Conservation (phyloP, 2,113 vertebrate species). For the Python bivittatus region DNA sequence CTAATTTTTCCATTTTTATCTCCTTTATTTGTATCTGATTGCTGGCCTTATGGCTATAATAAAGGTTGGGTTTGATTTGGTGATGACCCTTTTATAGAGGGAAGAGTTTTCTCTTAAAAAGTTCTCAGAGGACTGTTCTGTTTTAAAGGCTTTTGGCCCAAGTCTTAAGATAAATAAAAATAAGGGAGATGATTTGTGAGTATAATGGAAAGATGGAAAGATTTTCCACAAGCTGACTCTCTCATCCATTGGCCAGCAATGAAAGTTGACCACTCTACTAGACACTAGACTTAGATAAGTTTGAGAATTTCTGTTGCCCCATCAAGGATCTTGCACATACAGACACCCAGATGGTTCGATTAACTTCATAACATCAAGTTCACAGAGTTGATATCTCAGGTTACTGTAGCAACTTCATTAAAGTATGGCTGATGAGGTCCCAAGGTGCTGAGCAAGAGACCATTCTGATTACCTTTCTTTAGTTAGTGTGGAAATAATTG, state of each 20-base stretch:
- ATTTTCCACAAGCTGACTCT: background rate
- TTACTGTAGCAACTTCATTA: slow-evolving; percentile 72
- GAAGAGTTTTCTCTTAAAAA: background rate
- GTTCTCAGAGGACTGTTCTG: background rate
- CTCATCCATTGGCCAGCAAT: background rate
- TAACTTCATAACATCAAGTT: slow-evolving; percentile 20
- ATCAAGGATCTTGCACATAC: background rate
- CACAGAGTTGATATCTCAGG: slow-evolving; percentile 43
- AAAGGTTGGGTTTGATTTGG: background rate
- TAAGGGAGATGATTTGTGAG: background rate
- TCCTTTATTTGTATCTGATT: background rate
- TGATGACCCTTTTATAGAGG: background rate
- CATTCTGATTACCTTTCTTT: slow-evolving; percentile 34
- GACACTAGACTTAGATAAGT: background rate
- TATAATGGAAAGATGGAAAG: background rate
- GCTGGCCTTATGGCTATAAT: background rate
- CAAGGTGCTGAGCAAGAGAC: slow-evolving; percentile 55
- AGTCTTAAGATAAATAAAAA: background rate
- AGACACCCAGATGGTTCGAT: slow-evolving; percentile 15
- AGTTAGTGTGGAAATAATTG: slow-evolving; percentile 3
- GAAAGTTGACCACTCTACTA: background rate
- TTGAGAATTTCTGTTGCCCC: background rate
- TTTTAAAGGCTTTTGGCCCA: background rate
- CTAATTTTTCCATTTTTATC: background rate
- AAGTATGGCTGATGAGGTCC: slow-evolving; percentile 69